phyloP scores from a whole-genome alignment of 2,797 vertebrate genomes.

The Antrozous pallidus region DNA sequence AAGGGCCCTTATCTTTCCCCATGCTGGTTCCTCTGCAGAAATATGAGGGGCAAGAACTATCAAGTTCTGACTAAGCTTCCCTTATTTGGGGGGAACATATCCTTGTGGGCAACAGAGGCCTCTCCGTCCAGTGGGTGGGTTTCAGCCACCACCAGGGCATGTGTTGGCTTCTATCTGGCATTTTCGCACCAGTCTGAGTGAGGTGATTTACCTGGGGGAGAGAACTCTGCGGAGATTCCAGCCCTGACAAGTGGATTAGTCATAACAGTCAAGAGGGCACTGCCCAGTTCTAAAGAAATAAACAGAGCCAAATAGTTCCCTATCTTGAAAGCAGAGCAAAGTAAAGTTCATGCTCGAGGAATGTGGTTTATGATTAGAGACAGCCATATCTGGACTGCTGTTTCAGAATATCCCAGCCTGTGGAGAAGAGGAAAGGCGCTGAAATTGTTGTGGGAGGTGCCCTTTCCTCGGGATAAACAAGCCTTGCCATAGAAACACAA shows the following conservation, averaged over 20 bases:
- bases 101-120: neutral
- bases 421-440: constrained; percentile 24
- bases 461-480: constrained; percentile 70
- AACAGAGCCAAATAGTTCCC: constrained; percentile 73
- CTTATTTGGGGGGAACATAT: neutral
- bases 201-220: constrained; percentile 60
- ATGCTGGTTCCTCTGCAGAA: constrained; percentile 23
- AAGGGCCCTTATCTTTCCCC: constrained; percentile 36
- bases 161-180: neutral
- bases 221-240: constrained; percentile 68
- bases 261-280: constrained; percentile 78
- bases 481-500: constrained; percentile 75
- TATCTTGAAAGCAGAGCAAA: constrained; percentile 60
- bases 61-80: constrained; percentile 14
- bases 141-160: neutral
- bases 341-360: constrained; percentile 70
- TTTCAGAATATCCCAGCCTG: neutral
- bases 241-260: constrained; percentile 71
- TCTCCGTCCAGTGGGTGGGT: constrained; percentile 29
- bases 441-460: constrained; percentile 19
- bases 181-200: constrained; percentile 26
- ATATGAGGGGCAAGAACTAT: constrained; percentile 7
- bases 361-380: constrained; percentile 64
- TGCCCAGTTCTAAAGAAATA: constrained; percentile 73
- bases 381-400: constrained; percentile 47